These are phyloP conservation scores for Turritopsis dohrnii DNA, from an alignment of 30 jellyfish, hydroid and myxozoan genomes.

Conservation along the genomic window DNA sequence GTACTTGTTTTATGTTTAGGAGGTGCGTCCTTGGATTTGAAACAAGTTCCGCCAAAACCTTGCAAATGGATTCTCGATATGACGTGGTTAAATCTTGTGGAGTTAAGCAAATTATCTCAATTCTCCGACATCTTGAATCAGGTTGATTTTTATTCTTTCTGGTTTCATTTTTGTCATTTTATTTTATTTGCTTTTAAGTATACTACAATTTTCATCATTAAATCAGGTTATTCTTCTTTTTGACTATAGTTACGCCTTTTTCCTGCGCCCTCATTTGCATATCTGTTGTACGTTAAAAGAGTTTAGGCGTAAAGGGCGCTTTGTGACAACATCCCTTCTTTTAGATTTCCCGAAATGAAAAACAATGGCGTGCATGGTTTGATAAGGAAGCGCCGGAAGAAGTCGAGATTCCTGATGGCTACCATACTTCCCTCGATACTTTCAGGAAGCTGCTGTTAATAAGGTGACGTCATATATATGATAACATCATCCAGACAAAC, in stretches of 20 bases:
- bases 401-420: constrained; percentile 77
- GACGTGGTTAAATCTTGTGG: constrained; percentile 83
- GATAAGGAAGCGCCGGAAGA: constrained; percentile 89
- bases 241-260: background rate
- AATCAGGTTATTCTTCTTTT: constrained; percentile 47
- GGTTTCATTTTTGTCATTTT: background rate
- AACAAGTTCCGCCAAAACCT: constrained; percentile 72
- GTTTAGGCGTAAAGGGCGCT: too few species aligned
- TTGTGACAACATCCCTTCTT: background rate
- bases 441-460: constrained; percentile 67
- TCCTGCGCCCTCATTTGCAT: background rate
- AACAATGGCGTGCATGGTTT: constrained; percentile 78
- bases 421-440: constrained; percentile 67
- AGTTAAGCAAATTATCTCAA: constrained; percentile 70
- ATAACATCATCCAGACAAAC: too few species aligned
- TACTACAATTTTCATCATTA: too few species aligned
- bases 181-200: too few species aligned
- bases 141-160: constrained; percentile 18
- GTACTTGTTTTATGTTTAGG: constrained; percentile 29
- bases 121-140: constrained; percentile 72
- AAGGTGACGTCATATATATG: too few species aligned
- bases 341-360: constrained; percentile 74
- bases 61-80: constrained; percentile 82
- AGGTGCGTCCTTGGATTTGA: constrained; percentile 84
- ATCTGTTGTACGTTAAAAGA: background rate